phyloP scores from a whole-genome alignment of 1,140 invertebrate genomes.

The Drosophila ambigua region DNA sequence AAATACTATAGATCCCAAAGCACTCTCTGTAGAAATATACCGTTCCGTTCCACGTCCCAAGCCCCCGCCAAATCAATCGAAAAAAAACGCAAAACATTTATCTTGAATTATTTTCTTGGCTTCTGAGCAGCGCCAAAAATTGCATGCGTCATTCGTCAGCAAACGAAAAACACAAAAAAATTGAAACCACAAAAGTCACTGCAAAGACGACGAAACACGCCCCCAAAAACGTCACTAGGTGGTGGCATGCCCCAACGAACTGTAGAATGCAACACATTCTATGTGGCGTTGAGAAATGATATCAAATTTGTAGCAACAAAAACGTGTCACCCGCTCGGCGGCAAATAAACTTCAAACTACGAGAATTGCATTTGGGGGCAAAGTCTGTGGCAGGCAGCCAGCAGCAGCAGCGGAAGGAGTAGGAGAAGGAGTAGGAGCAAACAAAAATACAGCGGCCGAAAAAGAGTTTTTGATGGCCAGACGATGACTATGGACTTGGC shows the following conservation, averaged over 20 bases:
- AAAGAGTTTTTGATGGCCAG: slow-evolving; percentile 63
- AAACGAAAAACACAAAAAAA: slow-evolving; percentile 15
- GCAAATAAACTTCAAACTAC: slow-evolving; percentile 48
- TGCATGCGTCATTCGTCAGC: slow-evolving; percentile 52
- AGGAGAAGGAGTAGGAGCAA: background rate
- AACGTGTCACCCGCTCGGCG: slow-evolving; percentile 34
- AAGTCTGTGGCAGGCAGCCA: slow-evolving; percentile 35
- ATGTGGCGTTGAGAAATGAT: slow-evolving; percentile 60
- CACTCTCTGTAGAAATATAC: too few species aligned
- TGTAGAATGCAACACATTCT: slow-evolving; percentile 28
- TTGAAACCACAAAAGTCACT: slow-evolving; percentile 60
- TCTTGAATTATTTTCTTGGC: background rate
- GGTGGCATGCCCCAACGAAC: slow-evolving; percentile 25
- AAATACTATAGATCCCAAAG: too few species aligned
- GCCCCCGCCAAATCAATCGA: background rate
- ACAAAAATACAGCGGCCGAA: slow-evolving; percentile 19
- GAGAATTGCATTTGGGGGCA: slow-evolving; percentile 44
- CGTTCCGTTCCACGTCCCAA: too few species aligned
- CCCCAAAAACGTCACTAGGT: slow-evolving; percentile 29
- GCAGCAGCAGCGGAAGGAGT: slow-evolving; percentile 11
- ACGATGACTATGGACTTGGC: slow-evolving; percentile 50
- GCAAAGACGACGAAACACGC: slow-evolving; percentile 16
- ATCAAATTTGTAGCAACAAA: slow-evolving; percentile 56
- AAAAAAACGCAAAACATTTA: background rate
- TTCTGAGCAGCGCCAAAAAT: slow-evolving; percentile 37